Percentiles rank a stretch among this genome's conserved stretches.
phyloP scores from a whole-genome alignment of 2,113 vertebrate species.

The Psettodes erumei region DNA sequence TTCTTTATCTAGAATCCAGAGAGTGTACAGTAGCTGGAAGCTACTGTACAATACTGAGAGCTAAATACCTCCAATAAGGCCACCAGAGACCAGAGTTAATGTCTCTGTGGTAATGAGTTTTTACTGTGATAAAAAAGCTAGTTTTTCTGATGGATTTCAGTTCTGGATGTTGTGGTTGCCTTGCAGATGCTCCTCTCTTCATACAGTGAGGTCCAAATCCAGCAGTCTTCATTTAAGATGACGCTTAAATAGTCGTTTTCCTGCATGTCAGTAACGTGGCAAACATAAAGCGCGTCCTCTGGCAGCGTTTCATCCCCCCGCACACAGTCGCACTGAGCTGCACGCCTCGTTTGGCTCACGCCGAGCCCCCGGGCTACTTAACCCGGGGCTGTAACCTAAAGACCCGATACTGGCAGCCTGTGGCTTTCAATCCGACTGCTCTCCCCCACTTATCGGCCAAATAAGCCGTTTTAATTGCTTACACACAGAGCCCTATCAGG shows the following conservation, averaged over 20 bases:
- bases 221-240: slow-evolving; percentile 2
- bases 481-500: slow-evolving; percentile 78
- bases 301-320: slow-evolving; percentile 27
- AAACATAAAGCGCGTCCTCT: slow-evolving; percentile 30
- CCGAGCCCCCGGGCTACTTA: slow-evolving; percentile 57
- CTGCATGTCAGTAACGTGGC: slow-evolving; percentile 19
- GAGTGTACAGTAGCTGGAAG: background rate
- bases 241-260: slow-evolving; percentile 16
- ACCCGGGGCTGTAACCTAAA: slow-evolving; percentile 73
- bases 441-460: slow-evolving; percentile 76
- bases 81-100: background rate
- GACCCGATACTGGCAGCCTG: slow-evolving; percentile 68
- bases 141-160: background rate
- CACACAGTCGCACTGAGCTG: slow-evolving; percentile 23
- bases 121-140: background rate
- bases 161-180: background rate
- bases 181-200: slow-evolving; percentile 10
- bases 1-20: background rate
- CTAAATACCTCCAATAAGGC: background rate
- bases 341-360: slow-evolving; percentile 25
- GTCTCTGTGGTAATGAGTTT: background rate
- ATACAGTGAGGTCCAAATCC: too few relatives aligned
- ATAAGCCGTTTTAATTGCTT: slow-evolving; percentile 81
- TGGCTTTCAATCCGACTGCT: slow-evolving; percentile 75
- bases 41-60: background rate